Evolutionary conservation across 2,113 vertebrate genomes (phyloP).

Genomic region (Vombatus ursinus): DNA sequence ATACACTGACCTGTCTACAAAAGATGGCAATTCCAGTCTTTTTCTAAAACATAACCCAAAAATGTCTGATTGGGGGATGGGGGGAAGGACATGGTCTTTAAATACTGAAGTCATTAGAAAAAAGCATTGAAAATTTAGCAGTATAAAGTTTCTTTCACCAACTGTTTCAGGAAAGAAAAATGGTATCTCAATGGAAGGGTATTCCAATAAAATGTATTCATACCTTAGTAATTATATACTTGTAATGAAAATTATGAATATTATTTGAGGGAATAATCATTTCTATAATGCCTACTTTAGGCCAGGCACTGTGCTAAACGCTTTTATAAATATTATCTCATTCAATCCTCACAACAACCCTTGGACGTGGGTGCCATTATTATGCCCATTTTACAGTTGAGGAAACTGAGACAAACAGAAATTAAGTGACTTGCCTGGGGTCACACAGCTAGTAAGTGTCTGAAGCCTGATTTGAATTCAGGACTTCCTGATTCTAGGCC

Average conservation of each 20-base stretch:
- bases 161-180: constrained; percentile 17
- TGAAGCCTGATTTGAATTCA: neutral
- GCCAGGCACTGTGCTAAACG: too few relatives aligned
- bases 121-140: neutral
- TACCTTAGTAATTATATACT: neutral
- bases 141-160: neutral
- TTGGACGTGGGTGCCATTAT: neutral
- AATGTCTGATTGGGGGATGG: neutral
- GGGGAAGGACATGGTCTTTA: neutral
- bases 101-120: constrained; percentile 17
- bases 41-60: neutral
- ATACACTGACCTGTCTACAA: neutral
- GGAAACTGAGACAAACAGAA: neutral
- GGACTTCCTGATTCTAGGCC: neutral
- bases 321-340: neutral
- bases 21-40: neutral
- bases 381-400: neutral
- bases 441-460: neutral
- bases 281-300: too few relatives aligned
- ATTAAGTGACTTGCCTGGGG: neutral
- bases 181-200: neutral
- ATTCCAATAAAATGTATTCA: neutral
- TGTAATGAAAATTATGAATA: neutral
- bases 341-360: neutral
- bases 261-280: neutral